Conservation (phyloP, 2,888 invertebrate species). For the Drosophila infuscata region DNA sequence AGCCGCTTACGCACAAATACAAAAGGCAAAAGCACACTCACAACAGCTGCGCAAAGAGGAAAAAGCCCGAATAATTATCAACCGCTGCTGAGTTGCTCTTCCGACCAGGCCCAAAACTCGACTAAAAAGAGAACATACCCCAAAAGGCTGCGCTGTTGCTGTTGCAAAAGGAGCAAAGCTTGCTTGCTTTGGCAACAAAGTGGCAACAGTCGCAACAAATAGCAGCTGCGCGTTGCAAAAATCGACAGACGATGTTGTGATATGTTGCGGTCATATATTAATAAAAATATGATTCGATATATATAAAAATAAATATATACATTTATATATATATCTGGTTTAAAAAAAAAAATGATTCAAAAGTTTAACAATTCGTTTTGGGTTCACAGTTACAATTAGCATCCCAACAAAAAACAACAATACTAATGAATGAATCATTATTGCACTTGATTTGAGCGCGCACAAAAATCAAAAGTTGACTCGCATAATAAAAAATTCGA, state of each 20-base stretch:
- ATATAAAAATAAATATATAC: neutral
- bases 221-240: constrained; percentile 61
- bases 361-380: constrained; percentile 10
- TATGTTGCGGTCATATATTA: constrained; percentile 17
- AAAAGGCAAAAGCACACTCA: constrained; percentile 8
- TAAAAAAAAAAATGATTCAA: constrained; percentile 12
- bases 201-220: constrained; percentile 23
- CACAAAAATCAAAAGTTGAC: neutral
- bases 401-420: constrained; percentile 25
- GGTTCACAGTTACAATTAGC: constrained; percentile 38
- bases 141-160: constrained; percentile 25
- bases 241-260: constrained; percentile 24
- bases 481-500: constrained; percentile 18
- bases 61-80: constrained; percentile 24
- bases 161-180: constrained; percentile 25
- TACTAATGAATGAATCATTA: constrained; percentile 6
- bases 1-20: constrained; percentile 14
- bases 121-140: constrained; percentile 53
- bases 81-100: constrained; percentile 50
- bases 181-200: constrained; percentile 11
- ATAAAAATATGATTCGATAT: neutral
- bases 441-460: constrained; percentile 14
- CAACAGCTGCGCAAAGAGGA: constrained; percentile 26
- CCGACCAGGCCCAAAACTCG: constrained; percentile 63
- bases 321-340: neutral